A percentile compares a stretch with the other conserved stretches of the same genome.
Evolutionary conservation across 2,888 invertebrate genomes (phyloP).

Genomic region (Cheilosia vernalis): DNA sequence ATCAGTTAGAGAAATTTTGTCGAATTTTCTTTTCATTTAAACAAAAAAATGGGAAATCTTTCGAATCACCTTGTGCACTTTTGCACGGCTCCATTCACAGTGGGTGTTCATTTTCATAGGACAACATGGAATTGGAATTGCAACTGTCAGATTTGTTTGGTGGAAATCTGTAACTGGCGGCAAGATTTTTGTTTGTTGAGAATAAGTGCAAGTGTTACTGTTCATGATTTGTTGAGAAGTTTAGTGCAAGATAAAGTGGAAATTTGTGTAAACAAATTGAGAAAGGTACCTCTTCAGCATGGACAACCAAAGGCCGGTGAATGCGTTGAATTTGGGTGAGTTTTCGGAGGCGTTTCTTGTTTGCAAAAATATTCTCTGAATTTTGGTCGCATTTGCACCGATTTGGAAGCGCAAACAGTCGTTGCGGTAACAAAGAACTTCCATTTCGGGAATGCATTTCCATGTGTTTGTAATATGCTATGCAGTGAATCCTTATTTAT

Average conservation of each 20-base stretch:
- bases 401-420: not conserved
- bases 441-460: not conserved
- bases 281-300: conserved; percentile 1
- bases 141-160: conserved; percentile 32
- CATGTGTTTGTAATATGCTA: too few species aligned
- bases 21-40: conserved; percentile 4
- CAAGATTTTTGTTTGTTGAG: not conserved
- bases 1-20: not conserved
- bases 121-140: conserved; percentile 9
- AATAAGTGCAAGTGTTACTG: not conserved
- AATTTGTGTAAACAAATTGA: conserved; percentile 1
- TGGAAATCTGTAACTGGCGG: conserved; percentile 21
- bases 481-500: not conserved
- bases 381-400: not conserved
- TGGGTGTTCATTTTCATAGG: not conserved
- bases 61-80: not conserved
- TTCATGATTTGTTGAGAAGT: not conserved
- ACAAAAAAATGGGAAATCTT: not conserved
- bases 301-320: conserved; percentile 38
- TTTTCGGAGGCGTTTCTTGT: not conserved
- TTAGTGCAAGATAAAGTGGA: not conserved
- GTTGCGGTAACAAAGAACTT: not conserved
- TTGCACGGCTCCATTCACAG: conserved; percentile 17
- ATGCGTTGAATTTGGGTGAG: conserved; percentile 50
- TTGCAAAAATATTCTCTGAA: not conserved